Percentiles rank a stretch among this genome's conserved stretches.
Conservation (phyloP, 2,113 vertebrate species). For the Desmodus rotundus region DNA sequence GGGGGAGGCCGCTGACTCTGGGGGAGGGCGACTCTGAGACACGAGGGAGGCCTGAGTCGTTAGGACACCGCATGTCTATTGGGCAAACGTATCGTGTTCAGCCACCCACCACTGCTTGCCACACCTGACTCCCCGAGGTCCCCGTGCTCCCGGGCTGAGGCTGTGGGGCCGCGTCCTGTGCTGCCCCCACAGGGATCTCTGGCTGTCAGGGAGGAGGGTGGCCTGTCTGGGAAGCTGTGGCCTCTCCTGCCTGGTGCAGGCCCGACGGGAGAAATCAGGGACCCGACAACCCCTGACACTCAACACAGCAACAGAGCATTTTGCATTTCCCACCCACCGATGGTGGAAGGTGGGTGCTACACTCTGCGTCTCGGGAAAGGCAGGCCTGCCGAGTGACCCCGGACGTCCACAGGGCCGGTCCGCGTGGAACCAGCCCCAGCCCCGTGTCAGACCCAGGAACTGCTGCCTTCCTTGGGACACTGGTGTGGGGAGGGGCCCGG, state of each 20-base stretch:
- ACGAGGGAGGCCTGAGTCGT: background rate
- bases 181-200: accelerated
- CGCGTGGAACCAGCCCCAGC: accelerated
- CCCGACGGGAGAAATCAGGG: background rate
- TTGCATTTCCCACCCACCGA: accelerated
- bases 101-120: accelerated
- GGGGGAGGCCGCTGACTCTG: background rate
- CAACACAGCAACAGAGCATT: accelerated
- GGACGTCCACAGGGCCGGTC: accelerated
- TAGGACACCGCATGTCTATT: accelerated
- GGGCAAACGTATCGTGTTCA: accelerated
- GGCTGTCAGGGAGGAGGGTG: no score
- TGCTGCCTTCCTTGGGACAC: background rate
- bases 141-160: accelerated
- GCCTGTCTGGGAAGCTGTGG: accelerated
- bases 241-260: background rate
- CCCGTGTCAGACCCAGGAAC: accelerated
- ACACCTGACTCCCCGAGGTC: no score
- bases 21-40: background rate
- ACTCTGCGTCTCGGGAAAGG: accelerated
- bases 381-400: background rate
- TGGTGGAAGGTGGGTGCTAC: accelerated
- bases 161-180: background rate
- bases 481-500: accelerated
- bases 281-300: background rate